Conservation (phyloP, 2,797 vertebrate species). For the Martes flavigula region DNA sequence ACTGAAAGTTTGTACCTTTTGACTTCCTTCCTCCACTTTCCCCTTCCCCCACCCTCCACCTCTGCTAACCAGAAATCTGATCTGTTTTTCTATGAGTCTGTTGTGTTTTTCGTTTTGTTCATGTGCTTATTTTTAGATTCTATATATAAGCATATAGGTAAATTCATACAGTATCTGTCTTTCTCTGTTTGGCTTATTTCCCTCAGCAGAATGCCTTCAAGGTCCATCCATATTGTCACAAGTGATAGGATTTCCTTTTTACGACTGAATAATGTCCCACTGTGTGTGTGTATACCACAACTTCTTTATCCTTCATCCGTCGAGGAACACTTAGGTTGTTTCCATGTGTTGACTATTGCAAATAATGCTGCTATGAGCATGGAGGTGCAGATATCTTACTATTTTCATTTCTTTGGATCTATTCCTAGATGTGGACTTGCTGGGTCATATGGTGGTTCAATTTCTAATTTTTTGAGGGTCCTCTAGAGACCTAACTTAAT, state of each 20-base stretch:
- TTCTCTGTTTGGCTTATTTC: neutral
- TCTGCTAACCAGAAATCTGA: neutral
- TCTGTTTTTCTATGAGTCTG: neutral
- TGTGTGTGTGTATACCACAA: neutral
- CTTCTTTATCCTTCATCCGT: neutral
- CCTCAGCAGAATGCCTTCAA: neutral
- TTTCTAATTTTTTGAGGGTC: neutral
- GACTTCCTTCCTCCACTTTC: neutral
- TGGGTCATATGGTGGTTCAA: neutral
- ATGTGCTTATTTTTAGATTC: neutral
- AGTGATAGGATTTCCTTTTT: neutral
- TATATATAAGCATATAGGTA: neutral
- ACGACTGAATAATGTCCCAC: neutral
- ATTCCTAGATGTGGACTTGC: neutral
- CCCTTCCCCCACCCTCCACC: no score
- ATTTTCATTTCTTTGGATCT: neutral
- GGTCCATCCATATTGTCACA: neutral
- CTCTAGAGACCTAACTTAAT: constrained; percentile 21
- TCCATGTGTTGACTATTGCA: neutral
- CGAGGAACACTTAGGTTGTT: neutral
- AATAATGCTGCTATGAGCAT: neutral
- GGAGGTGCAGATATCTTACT: neutral
- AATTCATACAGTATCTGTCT: neutral
- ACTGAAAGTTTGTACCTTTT: neutral
- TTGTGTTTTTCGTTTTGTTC: neutral